Evolutionary conservation across 2,888 invertebrate species (phyloP).

Genomic region (Ormyrus rosae): DNA sequence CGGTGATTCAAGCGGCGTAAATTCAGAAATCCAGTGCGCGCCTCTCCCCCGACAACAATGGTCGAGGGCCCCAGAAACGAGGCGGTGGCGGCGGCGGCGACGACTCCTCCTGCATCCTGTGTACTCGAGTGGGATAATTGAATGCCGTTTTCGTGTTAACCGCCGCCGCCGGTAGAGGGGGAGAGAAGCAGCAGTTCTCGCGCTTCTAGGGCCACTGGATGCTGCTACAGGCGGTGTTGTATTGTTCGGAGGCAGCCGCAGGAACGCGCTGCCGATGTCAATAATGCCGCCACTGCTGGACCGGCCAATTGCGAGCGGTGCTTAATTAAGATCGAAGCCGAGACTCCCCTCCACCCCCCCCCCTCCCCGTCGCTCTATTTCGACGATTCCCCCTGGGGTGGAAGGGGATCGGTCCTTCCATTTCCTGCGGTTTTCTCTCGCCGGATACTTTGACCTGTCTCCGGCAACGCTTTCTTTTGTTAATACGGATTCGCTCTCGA

Average conservation of each 20-base stretch:
- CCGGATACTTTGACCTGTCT: not conserved
- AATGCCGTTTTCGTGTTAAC: constrained; percentile 68
- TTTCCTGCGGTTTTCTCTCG: constrained; percentile 41
- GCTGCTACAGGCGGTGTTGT: constrained; percentile 54
- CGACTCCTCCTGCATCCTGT: constrained; percentile 59
- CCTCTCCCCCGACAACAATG: constrained; percentile 33
- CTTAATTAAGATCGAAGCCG: constrained; percentile 69
- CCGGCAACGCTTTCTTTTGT: no score
- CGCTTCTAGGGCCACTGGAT: not conserved
- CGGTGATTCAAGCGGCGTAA: not conserved
- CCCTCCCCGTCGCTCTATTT: not conserved
- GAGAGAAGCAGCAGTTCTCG: not conserved
- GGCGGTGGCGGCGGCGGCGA: not conserved
- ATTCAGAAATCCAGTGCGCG: constrained; percentile 27
- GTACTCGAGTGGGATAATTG: constrained; percentile 69
- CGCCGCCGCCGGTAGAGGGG: constrained; percentile 60
- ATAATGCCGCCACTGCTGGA: constrained; percentile 57
- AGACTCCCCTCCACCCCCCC: not conserved
- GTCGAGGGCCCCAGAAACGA: not conserved
- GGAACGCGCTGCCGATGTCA: constrained; percentile 67
- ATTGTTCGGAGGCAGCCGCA: constrained; percentile 69
- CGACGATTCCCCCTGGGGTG: constrained; percentile 32
- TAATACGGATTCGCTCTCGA: no score
- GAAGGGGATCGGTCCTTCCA: constrained; percentile 9
- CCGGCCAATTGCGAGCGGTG: constrained; percentile 65